These are phyloP conservation scores for Limnephilus auricula DNA, from an alignment of 2,888 invertebrate genomes.

Conservation along the genomic window DNA sequence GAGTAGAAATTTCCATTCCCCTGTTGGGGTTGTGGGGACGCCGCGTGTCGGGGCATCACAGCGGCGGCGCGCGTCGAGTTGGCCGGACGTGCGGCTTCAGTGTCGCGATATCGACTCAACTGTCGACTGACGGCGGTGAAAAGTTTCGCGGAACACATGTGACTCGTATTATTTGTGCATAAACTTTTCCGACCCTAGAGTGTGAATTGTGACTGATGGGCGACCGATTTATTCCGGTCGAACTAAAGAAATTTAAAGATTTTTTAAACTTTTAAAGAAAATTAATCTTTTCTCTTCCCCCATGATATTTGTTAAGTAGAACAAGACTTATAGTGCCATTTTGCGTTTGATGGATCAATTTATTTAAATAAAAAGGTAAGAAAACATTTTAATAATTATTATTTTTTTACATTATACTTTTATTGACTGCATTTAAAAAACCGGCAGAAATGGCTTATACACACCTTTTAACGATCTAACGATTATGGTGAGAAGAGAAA, in stretches of 20 bases:
- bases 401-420: neutral
- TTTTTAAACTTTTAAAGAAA: neutral
- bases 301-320: neutral
- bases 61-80: slow-evolving; percentile 64
- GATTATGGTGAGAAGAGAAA: too few relatives aligned
- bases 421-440: neutral
- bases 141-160: slow-evolving; percentile 45
- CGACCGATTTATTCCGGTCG: neutral
- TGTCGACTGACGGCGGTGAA: neutral
- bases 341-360: neutral
- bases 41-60: slow-evolving; percentile 53
- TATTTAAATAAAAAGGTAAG: neutral
- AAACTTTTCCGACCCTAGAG: slow-evolving; percentile 39
- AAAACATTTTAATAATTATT: neutral
- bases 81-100: slow-evolving; percentile 53
- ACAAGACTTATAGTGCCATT: neutral
- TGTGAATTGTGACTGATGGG: slow-evolving; percentile 30
- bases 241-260: neutral
- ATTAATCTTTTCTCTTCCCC: neutral
- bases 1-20: slow-evolving; percentile 14
- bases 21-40: neutral
- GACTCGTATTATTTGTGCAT: slow-evolving; percentile 32
- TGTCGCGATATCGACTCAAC: neutral
- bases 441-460: neutral
- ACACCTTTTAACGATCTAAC: neutral